Conservation (phyloP, 2,113 vertebrate genomes). For the Nipponia nippon region DNA sequence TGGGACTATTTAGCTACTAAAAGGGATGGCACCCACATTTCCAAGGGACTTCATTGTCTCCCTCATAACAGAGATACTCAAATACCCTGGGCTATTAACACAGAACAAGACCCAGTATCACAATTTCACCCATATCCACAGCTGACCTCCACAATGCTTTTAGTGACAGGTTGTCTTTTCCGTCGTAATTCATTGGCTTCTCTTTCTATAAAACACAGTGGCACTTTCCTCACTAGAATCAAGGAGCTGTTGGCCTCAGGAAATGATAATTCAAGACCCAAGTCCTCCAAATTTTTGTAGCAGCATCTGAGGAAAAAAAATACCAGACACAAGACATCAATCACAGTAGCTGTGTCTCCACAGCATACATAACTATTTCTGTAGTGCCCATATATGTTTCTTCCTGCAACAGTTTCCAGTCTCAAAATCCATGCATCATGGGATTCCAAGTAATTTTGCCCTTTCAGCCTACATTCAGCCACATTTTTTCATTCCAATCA, state of each 20-base stretch:
- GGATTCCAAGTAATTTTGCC: slow-evolving; percentile 15
- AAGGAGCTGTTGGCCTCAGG: slow-evolving; percentile 64
- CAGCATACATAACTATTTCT: not conserved
- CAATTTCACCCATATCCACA: not conserved
- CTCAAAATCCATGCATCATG: not conserved
- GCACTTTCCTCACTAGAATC: slow-evolving; percentile 85
- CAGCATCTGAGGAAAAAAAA: slow-evolving; percentile 76
- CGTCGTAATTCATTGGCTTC: slow-evolving; percentile 87
- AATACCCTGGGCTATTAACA: not conserved
- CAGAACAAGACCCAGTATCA: not conserved
- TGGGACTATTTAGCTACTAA: not conserved
- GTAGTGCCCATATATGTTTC: not conserved
- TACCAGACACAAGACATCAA: not conserved
- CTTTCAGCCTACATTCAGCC: not conserved
- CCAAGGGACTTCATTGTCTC: not conserved
- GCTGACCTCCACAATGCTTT: slow-evolving; percentile 86
- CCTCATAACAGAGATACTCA: not conserved
- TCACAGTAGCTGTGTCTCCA: not conserved
- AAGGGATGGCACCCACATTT: not conserved
- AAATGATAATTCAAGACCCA: slow-evolving; percentile 87
- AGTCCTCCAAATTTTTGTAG: slow-evolving; percentile 75
- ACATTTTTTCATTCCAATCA: not conserved
- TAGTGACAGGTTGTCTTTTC: slow-evolving; percentile 83
- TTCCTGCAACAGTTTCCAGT: not conserved
- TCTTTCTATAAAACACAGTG: slow-evolving; percentile 89